Evolutionary conservation across 2,797 vertebrate genomes (phyloP), one percentile per base, ranked within the genome.

Genomic region (Peromyscus aztecus): DNA sequence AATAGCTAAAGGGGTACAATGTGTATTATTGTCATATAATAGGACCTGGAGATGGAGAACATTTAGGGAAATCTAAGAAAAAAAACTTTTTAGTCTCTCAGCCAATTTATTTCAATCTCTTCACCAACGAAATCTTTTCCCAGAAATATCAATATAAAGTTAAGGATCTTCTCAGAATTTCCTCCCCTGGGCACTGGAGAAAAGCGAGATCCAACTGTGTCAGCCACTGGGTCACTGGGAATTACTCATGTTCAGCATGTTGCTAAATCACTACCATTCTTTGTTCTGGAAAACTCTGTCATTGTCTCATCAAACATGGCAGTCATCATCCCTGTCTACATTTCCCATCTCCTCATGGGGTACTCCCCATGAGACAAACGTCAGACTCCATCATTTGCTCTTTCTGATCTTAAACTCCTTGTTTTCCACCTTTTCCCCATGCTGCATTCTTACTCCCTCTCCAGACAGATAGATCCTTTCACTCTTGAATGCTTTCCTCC

Each of bases 111-210:
- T 92, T 91, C 49, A 81, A 69, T 3, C 46, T 92, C 78, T 85
- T 96, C 7, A 11, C 14, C 55, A 91, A 89, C 23, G 73, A 96
- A 96, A n/a, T 29, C 82, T 94, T 67, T 97, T 88, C 49, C 82
- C 85, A 97, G 46, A 94, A 93, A 96, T 67, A 80, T 8, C 59
- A 95, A 77, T 69, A 83, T 19, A 85, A 76, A 95, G 95, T 73
- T 82, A 90, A 95, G 14, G 23, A 75, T 78, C 24, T 94, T 89
- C 65, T 94, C 92, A 96, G 52, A n/a, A 5, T 84, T 80, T 95
- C 80, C 55, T 71, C 90, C 55, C 46, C 7, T 46, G 75, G n/a
- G 31, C 12, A 91, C 40, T 85, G 52, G 13, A 61, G 16, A 91
- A 31, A 93, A 89, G 29, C 12, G 59, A 97, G 9, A 78, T 8